phyloP scores from a whole-genome alignment of 2,797 vertebrate genomes.

The Melanotaenia trifasciata region DNA sequence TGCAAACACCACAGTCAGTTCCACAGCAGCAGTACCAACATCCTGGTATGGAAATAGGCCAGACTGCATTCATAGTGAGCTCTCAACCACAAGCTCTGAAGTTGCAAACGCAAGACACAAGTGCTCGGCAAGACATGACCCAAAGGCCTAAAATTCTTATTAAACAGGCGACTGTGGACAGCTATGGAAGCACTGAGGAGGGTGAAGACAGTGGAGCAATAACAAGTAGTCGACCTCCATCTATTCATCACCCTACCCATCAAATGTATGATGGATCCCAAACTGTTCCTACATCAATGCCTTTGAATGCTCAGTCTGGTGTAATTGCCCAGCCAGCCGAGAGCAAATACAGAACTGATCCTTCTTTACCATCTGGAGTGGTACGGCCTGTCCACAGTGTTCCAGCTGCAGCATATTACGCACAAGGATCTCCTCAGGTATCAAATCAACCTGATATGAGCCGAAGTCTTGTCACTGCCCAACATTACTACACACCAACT shows the following conservation, averaged over 20 bases:
- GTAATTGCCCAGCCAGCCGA: conserved; percentile 21
- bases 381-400: conserved; percentile 20
- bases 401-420: not conserved
- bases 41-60: conserved; percentile 18
- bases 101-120: conserved; percentile 50
- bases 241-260: conserved; percentile 19
- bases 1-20: conserved; percentile 46
- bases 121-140: conserved; percentile 33
- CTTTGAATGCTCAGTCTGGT: conserved; percentile 24
- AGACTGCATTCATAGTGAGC: conserved; percentile 15
- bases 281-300: conserved; percentile 17
- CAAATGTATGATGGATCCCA: conserved; percentile 17
- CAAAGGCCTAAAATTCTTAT: conserved; percentile 68
- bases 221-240: conserved; percentile 7
- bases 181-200: conserved; percentile 67
- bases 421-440: conserved; percentile 31
- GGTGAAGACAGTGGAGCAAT: conserved; percentile 34
- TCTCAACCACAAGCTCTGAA: conserved; percentile 33
- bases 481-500: conserved; percentile 33
- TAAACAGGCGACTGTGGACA: conserved; percentile 78
- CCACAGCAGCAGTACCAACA: conserved; percentile 50
- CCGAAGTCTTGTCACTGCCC: conserved; percentile 28
- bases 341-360: conserved; percentile 5
- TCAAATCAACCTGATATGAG: conserved; percentile 31
- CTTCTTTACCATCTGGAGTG: conserved; percentile 12